A percentile compares a stretch with the other conserved stretches of the same genome.
phyloP scores from a whole-genome alignment of 2,113 vertebrate genomes.

The Dipodomys merriami region DNA sequence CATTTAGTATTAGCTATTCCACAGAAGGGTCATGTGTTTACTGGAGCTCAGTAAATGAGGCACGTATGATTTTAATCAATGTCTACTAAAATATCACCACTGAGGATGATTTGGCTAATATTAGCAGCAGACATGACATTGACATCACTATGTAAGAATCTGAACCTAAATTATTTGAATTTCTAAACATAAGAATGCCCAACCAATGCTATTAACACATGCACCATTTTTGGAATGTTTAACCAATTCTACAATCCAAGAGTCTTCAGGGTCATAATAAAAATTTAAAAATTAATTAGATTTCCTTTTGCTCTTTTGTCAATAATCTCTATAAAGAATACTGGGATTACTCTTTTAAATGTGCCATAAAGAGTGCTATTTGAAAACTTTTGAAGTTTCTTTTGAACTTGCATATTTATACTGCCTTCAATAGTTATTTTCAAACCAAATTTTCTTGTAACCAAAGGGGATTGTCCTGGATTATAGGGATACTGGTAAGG shows the following conservation, averaged over 20 bases:
- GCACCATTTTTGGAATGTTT: conserved; percentile 46
- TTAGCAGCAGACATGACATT: neutral
- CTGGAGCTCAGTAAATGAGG: neutral
- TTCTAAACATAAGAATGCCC: neutral
- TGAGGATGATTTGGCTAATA: neutral
- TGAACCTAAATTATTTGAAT: conserved; percentile 18
- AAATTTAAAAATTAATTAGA: conserved; percentile 54
- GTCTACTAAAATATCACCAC: conserved; percentile 2
- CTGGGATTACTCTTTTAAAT: conserved; percentile 24
- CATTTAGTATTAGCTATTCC: neutral
- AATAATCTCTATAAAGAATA: conserved; percentile 15
- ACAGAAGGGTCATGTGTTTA: neutral
- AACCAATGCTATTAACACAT: neutral
- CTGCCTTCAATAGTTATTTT: neutral
- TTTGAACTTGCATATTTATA: conserved; percentile 52
- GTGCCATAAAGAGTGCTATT: neutral
- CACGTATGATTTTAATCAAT: neutral
- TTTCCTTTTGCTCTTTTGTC: conserved; percentile 31
- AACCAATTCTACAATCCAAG: conserved; percentile 39
- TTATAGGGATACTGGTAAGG: neutral
- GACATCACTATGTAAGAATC: neutral
- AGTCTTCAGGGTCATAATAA: conserved; percentile 47
- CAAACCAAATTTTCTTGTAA: conserved; percentile 7
- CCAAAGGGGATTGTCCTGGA: neutral
- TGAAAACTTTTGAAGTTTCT: conserved; percentile 34